Evolutionary conservation across 2,888 invertebrate species (phyloP).

Genomic region (Polydrusus pterygomalis): DNA sequence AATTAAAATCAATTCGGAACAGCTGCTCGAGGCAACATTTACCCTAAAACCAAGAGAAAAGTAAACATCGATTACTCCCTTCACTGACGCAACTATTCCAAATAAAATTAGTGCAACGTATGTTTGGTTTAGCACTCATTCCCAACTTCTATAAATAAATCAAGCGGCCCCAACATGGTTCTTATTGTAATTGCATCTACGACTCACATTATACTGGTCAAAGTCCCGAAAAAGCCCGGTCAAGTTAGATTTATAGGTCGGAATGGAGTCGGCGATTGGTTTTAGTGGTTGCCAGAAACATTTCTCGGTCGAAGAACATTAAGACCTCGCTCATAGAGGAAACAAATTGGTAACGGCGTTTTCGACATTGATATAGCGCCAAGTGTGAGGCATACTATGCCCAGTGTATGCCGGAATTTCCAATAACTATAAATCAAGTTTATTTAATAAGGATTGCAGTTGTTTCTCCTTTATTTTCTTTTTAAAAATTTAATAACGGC

Average conservation of each 20-base stretch:
- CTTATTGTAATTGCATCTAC: constrained; percentile 46
- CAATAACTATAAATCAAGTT: constrained; percentile 43
- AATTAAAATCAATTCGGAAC: too few species aligned
- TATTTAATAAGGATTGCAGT: constrained; percentile 11
- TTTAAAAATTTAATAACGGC: too few species aligned
- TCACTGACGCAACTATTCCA: not conserved
- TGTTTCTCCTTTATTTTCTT: not conserved
- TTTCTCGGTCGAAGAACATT: constrained; percentile 60
- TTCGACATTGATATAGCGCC: constrained; percentile 58
- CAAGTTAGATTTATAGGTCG: constrained; percentile 60
- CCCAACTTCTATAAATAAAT: constrained; percentile 41
- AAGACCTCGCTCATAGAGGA: constrained; percentile 58
- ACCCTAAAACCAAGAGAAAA: not conserved
- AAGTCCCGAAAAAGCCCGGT: constrained; percentile 49
- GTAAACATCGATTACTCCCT: constrained; percentile 11
- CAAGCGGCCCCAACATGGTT: constrained; percentile 43
- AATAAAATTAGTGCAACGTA: constrained; percentile 8
- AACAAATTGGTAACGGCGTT: constrained; percentile 59
- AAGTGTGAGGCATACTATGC: constrained; percentile 25
- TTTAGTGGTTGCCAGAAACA: constrained; percentile 63
- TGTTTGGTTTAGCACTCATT: constrained; percentile 24
- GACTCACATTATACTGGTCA: constrained; percentile 38
- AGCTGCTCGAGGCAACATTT: too few species aligned
- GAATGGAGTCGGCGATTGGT: constrained; percentile 64
- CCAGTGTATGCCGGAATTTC: constrained; percentile 40